Conservation (phyloP, 2,888 invertebrate genomes). For the Hipparchia sbordonii region DNA sequence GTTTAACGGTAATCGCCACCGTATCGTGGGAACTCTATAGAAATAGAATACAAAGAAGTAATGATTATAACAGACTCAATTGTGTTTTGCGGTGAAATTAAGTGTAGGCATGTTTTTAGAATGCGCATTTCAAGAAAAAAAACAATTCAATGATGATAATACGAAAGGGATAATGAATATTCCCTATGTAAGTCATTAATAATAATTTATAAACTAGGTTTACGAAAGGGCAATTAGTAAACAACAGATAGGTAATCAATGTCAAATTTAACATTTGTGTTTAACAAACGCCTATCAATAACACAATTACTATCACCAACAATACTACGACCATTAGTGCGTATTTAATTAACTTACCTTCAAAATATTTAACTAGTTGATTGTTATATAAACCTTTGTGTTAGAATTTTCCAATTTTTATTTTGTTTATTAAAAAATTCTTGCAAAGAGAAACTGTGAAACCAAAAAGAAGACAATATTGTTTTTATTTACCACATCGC, state of each 20-base stretch:
- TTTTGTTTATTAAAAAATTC: background rate
- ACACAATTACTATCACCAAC: too few relatives aligned
- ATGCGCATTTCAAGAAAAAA: background rate
- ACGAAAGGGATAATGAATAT: too few relatives aligned
- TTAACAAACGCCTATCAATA: too few relatives aligned
- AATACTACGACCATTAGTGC: too few relatives aligned
- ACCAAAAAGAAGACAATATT: background rate
- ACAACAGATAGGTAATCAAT: too few relatives aligned
- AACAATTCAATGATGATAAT: too few relatives aligned
- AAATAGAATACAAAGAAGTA: constrained; percentile 31
- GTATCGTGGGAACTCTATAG: constrained; percentile 39
- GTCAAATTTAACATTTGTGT: too few relatives aligned
- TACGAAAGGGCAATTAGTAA: too few relatives aligned
- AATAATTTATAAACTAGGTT: too few relatives aligned
- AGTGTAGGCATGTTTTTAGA: constrained; percentile 13
- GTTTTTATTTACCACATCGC: background rate
- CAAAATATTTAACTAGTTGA: background rate
- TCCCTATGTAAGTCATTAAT: too few relatives aligned
- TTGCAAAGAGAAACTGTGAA: background rate
- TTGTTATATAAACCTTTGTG: background rate
- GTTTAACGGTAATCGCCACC: constrained; percentile 53
- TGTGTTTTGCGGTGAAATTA: constrained; percentile 15
- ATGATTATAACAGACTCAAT: constrained; percentile 25
- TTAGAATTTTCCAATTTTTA: background rate
- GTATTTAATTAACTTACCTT: background rate